Evolutionary conservation across 2,888 invertebrate species (phyloP).

Genomic region (Incurvaria masculella): DNA sequence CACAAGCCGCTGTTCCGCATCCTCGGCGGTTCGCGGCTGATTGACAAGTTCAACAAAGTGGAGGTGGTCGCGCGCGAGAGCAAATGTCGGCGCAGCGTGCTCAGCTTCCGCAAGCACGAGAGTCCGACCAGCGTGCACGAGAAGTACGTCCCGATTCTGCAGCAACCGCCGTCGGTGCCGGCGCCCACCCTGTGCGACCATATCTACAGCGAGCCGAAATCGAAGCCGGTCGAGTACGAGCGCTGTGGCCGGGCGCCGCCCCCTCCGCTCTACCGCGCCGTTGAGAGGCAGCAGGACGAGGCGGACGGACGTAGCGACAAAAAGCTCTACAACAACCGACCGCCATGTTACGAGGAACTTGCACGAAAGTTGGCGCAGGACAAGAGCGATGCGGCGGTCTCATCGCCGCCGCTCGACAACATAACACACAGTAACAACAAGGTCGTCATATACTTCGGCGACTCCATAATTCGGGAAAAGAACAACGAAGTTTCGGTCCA

Average conservation of each 20-base stretch:
- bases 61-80: constrained; percentile 38
- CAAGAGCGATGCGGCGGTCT: constrained; percentile 43
- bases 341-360: constrained; percentile 50
- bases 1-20: constrained; percentile 45
- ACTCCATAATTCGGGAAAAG: constrained; percentile 56
- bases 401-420: constrained; percentile 36
- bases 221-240: constrained; percentile 36
- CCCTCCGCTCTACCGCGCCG: constrained; percentile 46
- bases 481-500: constrained; percentile 46
- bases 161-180: constrained; percentile 23
- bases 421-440: constrained; percentile 57
- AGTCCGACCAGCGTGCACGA: constrained; percentile 41
- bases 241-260: constrained; percentile 45
- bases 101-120: constrained; percentile 44
- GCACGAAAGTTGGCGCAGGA: constrained; percentile 44
- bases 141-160: constrained; percentile 45
- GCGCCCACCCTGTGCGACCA: constrained; percentile 25
- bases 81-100: constrained; percentile 34
- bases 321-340: constrained; percentile 40
- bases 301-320: constrained; percentile 20
- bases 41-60: constrained; percentile 32
- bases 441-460: constrained; percentile 72
- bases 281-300: constrained; percentile 34
- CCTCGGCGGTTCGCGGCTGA: constrained; percentile 40
- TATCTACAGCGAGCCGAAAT: constrained; percentile 43